Evolutionary conservation across 2,113 vertebrate species (phyloP), one percentile per base, ranked within the genome.

Genomic region (Alexandromys fortis): DNA sequence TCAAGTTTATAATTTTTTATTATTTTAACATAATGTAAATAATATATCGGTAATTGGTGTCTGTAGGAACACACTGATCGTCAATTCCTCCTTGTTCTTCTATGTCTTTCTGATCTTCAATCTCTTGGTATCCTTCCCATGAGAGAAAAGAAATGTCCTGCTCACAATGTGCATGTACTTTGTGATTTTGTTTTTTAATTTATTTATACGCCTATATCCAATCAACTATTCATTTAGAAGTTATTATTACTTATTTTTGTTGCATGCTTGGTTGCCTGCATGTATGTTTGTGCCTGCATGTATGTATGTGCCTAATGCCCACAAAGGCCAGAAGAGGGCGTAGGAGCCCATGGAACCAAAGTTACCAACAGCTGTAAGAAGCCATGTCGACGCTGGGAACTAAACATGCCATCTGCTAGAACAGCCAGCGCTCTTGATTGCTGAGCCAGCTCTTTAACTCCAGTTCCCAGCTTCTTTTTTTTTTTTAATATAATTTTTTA

Each of bases 101-200:
- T 35, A 8, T 55, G 28, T 86, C 42, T 91, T 95, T 91, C 52
- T 55, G 47, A 61, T 47, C 26, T 26, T 94, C 89, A 22, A 38
- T 67, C 22, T 21, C 87, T 86, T 58, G 22, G 49, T 22, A 83
- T 70, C 3, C 52, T 81, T 83, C 13, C 22, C 35, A 68, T n/a
- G 58, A 93, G 28, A 88, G 70, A 86, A 95, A 93, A 91, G 47
- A 79, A 70, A 45, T 81, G 49, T 68, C 24, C 94, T 95, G 47
- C 24, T 30, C 30, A 24, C 35, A 55, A 45, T 52, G 33, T 30
- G 11, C 47, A 65, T 49, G 22, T 73, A 33, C 13, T 76, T 83
- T 91, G 49, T 81, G 45, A 65, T 2, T 81, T 55, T 90, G 24
- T 52, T n/a, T 55, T 96, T 95, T 94, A 79, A 65, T 83, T 81